These are phyloP conservation scores for Scarus forsteni DNA, from an alignment of 2,797 vertebrate species.

Conservation along the genomic window DNA sequence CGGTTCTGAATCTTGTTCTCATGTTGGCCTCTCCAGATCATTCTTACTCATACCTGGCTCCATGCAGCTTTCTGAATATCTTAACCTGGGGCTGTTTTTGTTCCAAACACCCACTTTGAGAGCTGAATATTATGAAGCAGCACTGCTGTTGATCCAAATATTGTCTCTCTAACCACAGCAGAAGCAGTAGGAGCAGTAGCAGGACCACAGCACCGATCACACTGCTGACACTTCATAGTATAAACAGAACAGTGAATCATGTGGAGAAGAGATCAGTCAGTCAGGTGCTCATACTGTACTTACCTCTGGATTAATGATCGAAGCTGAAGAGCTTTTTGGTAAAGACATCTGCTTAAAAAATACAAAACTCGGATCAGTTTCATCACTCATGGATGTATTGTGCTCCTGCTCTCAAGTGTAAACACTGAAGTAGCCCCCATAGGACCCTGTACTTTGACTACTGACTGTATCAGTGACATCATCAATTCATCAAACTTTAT, in stretches of 20 bases:
- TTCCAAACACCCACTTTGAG: not conserved
- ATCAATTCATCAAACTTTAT: not conserved
- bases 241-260: not conserved
- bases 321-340: too few relatives aligned
- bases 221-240: not conserved
- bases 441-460: slow-evolving; percentile 14
- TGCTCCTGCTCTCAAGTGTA: slow-evolving; percentile 26
- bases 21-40: too few relatives aligned
- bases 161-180: not conserved
- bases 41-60: not conserved
- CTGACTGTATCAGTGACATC: slow-evolving; percentile 31
- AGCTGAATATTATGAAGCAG: not conserved
- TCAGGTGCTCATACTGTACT: too few relatives aligned
- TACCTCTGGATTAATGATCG: not conserved
- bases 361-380: not conserved
- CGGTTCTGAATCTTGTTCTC: too few relatives aligned
- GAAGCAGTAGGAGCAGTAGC: not conserved
- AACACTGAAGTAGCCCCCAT: slow-evolving; percentile 23
- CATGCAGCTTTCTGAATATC: not conserved
- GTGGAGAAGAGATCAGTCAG: too few relatives aligned
- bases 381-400: slow-evolving; percentile 11
- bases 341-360: not conserved
- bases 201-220: not conserved
- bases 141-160: not conserved
- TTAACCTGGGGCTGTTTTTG: not conserved